phyloP scores from a whole-genome alignment of 1,140 invertebrate genomes.

The Caenorhabditis briggsae region DNA sequence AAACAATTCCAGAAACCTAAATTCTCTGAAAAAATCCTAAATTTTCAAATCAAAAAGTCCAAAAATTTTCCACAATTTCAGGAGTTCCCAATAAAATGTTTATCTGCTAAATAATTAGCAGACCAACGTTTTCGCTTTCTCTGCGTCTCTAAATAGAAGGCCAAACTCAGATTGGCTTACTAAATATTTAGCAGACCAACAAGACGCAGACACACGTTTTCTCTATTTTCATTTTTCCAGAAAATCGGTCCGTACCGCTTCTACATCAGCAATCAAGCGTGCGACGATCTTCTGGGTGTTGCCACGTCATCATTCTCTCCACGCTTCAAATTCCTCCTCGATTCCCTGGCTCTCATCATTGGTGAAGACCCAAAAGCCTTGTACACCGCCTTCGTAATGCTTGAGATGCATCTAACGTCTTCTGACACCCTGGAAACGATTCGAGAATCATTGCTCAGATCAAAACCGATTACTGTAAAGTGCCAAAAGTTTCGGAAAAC shows the following conservation, averaged over 20 bases:
- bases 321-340: conserved; percentile 11
- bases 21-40: too few relatives aligned
- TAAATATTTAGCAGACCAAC: too few relatives aligned
- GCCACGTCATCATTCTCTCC: conserved; percentile 24
- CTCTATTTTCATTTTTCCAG: too few relatives aligned
- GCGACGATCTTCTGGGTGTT: conserved; percentile 15
- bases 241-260: neutral
- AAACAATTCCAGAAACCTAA: too few relatives aligned
- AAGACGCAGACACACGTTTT: too few relatives aligned
- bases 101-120: too few relatives aligned
- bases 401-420: conserved; percentile 38
- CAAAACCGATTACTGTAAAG: neutral
- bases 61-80: too few relatives aligned
- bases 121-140: too few relatives aligned
- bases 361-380: conserved; percentile 20
- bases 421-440: neutral
- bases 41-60: too few relatives aligned
- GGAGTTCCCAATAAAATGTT: too few relatives aligned
- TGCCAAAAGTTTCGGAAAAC: conserved; percentile 28
- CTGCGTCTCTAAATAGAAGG: too few relatives aligned
- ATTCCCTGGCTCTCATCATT: neutral
- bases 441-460: neutral
- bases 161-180: too few relatives aligned
- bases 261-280: conserved; percentile 6
- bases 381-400: conserved; percentile 21